Percentiles rank a stretch among this genome's conserved stretches.
Conservation (phyloP, 2,888 invertebrate species). For the Scaptomyza flava region DNA sequence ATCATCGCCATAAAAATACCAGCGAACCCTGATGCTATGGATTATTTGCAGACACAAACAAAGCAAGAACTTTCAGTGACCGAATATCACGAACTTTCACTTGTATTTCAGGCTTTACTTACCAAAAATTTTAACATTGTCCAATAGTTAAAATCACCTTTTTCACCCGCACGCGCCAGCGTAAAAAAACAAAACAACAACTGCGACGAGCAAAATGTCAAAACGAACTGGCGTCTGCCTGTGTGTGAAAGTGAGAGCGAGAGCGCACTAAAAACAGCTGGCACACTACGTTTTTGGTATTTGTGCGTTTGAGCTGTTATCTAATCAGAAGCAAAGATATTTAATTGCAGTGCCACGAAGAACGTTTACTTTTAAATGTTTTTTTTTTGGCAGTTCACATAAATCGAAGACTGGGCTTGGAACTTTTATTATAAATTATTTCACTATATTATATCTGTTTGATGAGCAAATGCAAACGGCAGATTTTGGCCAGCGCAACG, state of each 20-base stretch:
- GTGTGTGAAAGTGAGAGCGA: conserved; percentile 13
- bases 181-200: conserved; percentile 68
- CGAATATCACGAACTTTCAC: conserved; percentile 11
- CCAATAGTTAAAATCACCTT: conserved; percentile 65
- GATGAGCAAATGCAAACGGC: conserved; percentile 1
- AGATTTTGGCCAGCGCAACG: conserved; percentile 1
- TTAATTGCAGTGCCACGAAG: conserved; percentile 9
- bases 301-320: conserved; percentile 48
- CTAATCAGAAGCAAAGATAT: conserved; percentile 43
- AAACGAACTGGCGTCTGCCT: conserved; percentile 18
- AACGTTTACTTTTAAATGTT: conserved; percentile 3
- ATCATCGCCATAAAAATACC: conserved; percentile 65
- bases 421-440: not conserved
- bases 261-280: conserved; percentile 60
- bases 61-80: not conserved
- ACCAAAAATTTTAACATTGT: conserved; percentile 83
- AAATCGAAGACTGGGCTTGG: not conserved
- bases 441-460: not conserved
- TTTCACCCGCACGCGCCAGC: conserved; percentile 74
- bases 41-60: not conserved
- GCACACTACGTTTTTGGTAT: conserved; percentile 41
- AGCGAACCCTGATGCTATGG: not conserved
- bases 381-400: conserved; percentile 1
- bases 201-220: conserved; percentile 23
- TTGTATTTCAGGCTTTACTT: conserved; percentile 38